These are phyloP conservation scores for Toxotes lorentzi DNA, from an alignment of 2,797 vertebrate genomes.

Conservation along the genomic window DNA sequence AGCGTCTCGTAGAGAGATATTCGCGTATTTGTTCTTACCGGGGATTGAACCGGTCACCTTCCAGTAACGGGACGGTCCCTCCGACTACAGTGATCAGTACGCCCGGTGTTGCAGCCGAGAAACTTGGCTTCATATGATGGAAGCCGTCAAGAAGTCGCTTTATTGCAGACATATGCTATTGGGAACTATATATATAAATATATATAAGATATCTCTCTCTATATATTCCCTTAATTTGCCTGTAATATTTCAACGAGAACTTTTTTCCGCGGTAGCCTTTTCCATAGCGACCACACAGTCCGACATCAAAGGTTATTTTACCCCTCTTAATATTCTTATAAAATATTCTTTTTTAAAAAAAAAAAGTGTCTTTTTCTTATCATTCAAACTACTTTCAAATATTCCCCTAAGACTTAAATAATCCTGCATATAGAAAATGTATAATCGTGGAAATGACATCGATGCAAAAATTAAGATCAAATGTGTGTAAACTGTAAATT, in stretches of 20 bases:
- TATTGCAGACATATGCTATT: not conserved
- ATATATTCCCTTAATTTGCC: not conserved
- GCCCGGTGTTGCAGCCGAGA: not conserved
- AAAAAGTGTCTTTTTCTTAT: not conserved
- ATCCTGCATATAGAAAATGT: not conserved
- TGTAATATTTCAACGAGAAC: not conserved
- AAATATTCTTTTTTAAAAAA: not conserved
- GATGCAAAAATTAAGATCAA: not conserved
- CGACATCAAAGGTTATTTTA: not conserved
- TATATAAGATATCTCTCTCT: not conserved
- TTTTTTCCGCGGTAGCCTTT: not conserved
- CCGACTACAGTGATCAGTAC: constrained; percentile 10
- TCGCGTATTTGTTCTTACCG: not conserved
- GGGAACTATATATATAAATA: not conserved
- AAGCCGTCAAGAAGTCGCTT: not conserved
- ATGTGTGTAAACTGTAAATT: constrained; percentile 9
- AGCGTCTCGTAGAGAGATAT: not conserved
- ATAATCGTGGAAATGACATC: not conserved
- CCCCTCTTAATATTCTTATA: not conserved
- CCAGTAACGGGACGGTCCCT: constrained; percentile 40
- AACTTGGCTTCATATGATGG: not conserved
- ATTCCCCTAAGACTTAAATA: no score
- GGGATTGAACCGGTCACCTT: constrained; percentile 34
- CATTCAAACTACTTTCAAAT: not conserved
- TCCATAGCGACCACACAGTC: not conserved